A percentile compares a stretch with the other conserved stretches of the same genome.
These are phyloP conservation scores for Paratrypauchen microcephalus DNA, from an alignment of 2,797 vertebrate species.

Conservation along the genomic window DNA sequence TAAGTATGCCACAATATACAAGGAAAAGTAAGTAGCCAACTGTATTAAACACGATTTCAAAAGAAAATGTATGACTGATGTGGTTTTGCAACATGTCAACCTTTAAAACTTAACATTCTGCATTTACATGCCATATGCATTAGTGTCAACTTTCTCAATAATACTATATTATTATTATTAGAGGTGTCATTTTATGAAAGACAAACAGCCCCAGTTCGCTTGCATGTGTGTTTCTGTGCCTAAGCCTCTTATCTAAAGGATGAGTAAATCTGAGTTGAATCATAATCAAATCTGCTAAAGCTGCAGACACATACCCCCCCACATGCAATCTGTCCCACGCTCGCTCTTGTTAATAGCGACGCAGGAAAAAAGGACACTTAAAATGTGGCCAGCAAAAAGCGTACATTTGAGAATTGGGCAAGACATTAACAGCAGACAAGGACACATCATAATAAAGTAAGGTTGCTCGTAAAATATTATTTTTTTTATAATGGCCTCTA, in stretches of 20 bases:
- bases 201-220: constrained; percentile 4
- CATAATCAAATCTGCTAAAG: constrained; percentile 61
- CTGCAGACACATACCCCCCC: constrained; percentile 37
- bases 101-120: no score
- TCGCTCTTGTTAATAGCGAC: constrained; percentile 39
- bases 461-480: neutral
- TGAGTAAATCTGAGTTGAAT: constrained; percentile 69
- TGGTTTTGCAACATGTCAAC: no score
- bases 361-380: constrained; percentile 43
- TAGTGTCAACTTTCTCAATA: neutral
- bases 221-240: constrained; percentile 28
- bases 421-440: constrained; percentile 24
- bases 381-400: constrained; percentile 31
- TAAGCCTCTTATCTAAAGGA: constrained; percentile 64
- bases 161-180: neutral
- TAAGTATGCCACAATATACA: no score
- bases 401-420: constrained; percentile 44
- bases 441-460: neutral
- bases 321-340: constrained; percentile 50
- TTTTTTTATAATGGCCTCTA: neutral
- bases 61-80: no score
- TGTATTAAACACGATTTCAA: no score
- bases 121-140: neutral
- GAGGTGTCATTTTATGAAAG: neutral
- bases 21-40: no score